Base-by-base conservation (phyloP, 2,113 vertebrate species). In the Solea solea region DNA sequence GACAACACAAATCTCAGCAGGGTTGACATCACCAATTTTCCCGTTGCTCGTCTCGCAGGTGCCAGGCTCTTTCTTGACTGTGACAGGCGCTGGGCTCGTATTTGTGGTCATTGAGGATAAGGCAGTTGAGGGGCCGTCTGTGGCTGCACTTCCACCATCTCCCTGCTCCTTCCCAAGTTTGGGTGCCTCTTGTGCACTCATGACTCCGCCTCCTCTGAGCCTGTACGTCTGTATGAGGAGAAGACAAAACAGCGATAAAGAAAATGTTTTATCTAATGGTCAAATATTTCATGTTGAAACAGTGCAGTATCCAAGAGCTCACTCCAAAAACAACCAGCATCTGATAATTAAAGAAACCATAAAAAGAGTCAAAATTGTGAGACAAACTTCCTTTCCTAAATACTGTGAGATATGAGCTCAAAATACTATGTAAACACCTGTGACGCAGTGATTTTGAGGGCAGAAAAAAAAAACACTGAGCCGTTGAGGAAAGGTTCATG, bases 1-100 rank as follows among this genome's bases (percentile, higher is more conserved):
- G 74, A 98, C 95, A 85, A 99, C 97, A 2, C 97, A 99, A 93
- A 99, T 99, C 91, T 99, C 97, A 0, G 97, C 96, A 0, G 97
- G 97, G 0, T 95, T 95, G 13, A 91, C 90, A 0, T 94, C 74
- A 1, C 94, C 93, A 0, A 94, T 95, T 75, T 96, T 97, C 16
- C 93, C 93, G 0, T 85, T 95, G 88, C 92, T 96, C 90, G 87
- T 83, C 52, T 95, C 10, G 56, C 91, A 74, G 28, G 86, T 80
- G 2, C 80, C 85, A 0, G 91, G 91, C 83, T 98, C 97, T 0
- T 94, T 95, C 88, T 99, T 99, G 60, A 97, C 94, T 15, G 94
- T 94, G 76, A 96, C 92, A 2, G 87, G 64, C 8, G 79, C 66
- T 3, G 95, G 75, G 90, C 84, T 81, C 2, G 72, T 34, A 9